These are phyloP conservation scores for Hylia prasina DNA, from an alignment of 2,113 vertebrate species.

Conservation along the genomic window DNA sequence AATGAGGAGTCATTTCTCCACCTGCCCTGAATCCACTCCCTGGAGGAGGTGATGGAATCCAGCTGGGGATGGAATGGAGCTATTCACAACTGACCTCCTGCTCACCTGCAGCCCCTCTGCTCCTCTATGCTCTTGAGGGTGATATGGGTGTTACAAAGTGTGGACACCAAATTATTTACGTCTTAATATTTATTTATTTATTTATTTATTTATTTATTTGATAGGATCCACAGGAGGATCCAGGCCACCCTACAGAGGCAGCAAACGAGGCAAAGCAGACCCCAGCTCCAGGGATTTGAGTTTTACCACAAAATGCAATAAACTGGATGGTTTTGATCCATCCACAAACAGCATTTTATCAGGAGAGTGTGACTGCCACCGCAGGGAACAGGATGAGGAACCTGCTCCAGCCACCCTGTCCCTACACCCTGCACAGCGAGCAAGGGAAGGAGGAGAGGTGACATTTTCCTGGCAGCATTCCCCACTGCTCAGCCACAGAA, in stretches of 20 bases:
- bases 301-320: neutral
- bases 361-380: rapidly evolving
- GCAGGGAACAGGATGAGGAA: rapidly evolving
- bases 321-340: neutral
- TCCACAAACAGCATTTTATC: neutral
- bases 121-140: neutral
- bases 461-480: neutral
- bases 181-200: too few species aligned
- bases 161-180: neutral
- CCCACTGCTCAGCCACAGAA: rapidly evolving
- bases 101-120: neutral
- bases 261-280: neutral
- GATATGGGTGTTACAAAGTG: neutral
- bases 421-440: neutral
- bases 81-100: neutral
- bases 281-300: neutral
- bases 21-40: neutral
- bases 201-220: too few species aligned
- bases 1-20: neutral
- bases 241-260: neutral
- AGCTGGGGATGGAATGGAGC: neutral
- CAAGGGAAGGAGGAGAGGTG: neutral
- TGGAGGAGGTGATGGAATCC: neutral
- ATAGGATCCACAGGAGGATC: neutral
- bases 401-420: neutral